phyloP scores from a whole-genome alignment of 2,888 invertebrate genomes.

The Neuroscelio doddi region DNA sequence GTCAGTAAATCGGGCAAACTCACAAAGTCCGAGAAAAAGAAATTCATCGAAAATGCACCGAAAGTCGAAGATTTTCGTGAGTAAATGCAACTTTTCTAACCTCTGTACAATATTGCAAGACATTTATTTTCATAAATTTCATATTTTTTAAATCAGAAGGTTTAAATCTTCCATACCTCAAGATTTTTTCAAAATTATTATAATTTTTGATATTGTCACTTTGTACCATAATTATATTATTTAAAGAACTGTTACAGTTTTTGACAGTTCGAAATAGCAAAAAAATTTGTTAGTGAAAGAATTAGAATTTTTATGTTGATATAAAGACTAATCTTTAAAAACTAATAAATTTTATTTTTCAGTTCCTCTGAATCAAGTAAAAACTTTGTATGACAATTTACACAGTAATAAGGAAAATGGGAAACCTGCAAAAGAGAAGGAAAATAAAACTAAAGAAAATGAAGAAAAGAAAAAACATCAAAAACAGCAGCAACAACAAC shows the following conservation, averaged over 20 bases:
- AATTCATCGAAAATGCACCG: constrained; percentile 77
- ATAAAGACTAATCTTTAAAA: too few species aligned
- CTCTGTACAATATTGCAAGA: too few species aligned
- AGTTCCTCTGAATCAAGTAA: constrained; percentile 82
- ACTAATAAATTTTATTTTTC: constrained; percentile 34
- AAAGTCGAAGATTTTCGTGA: constrained; percentile 85
- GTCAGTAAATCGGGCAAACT: constrained; percentile 73
- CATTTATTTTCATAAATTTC: too few species aligned
- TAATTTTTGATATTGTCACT: too few species aligned
- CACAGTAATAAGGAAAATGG: constrained; percentile 78
- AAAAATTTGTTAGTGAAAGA: neutral
- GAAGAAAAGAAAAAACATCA: constrained; percentile 74
- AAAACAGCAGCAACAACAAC: constrained; percentile 65
- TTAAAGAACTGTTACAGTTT: too few species aligned
- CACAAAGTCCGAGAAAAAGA: constrained; percentile 76
- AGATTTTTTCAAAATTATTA: neutral
- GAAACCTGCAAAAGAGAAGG: constrained; percentile 69
- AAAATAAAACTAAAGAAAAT: constrained; percentile 68
- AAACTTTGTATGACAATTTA: constrained; percentile 78
- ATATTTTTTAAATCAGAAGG: too few species aligned
- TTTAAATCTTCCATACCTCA: neutral
- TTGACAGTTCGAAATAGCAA: too few species aligned
- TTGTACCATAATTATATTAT: too few species aligned
- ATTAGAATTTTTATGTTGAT: too few species aligned
- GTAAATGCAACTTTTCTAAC: constrained; percentile 66